phyloP scores from a whole-genome alignment of 2,113 vertebrate genomes.

The Cyprinodon brontotheroides region DNA sequence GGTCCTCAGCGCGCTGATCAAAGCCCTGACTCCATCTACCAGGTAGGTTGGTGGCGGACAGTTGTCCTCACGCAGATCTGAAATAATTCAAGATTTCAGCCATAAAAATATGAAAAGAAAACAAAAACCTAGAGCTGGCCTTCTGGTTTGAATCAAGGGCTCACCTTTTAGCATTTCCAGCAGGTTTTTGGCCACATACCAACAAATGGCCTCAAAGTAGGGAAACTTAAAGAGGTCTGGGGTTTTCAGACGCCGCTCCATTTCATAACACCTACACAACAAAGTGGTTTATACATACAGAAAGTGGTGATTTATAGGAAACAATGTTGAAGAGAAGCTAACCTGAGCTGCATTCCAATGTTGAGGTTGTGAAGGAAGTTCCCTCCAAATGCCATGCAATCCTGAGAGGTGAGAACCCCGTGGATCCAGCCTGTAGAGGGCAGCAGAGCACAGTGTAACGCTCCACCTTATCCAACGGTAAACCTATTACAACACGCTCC shows the following conservation, averaged over 20 bases:
- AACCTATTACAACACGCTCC: background rate
- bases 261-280: slow-evolving; percentile 92
- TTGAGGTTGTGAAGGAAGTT: slow-evolving; percentile 99
- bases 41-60: slow-evolving; percentile 91
- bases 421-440: slow-evolving; percentile 95
- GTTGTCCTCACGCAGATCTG: slow-evolving; percentile 93
- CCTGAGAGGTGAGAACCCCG: slow-evolving; percentile 98
- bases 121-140: background rate
- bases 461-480: background rate
- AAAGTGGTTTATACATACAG: background rate
- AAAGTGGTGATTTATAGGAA: background rate
- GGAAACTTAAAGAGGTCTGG: slow-evolving; percentile 99
- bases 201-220: slow-evolving; percentile 99
- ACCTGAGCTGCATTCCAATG: slow-evolving; percentile 99
- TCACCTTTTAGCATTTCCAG: slow-evolving; percentile 96
- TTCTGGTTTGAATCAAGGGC: background rate
- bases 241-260: slow-evolving; percentile 98
- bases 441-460: slow-evolving; percentile 19
- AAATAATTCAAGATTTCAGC: background rate
- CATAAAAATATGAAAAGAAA: background rate
- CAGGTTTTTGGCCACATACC: slow-evolving; percentile 98
- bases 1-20: slow-evolving; percentile 91
- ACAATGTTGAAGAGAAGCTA: background rate
- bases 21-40: slow-evolving; percentile 93
- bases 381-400: slow-evolving; percentile 99